Evolutionary conservation across 2,888 invertebrate species (phyloP).

Genomic region (Mesorhabditis sp.): DNA sequence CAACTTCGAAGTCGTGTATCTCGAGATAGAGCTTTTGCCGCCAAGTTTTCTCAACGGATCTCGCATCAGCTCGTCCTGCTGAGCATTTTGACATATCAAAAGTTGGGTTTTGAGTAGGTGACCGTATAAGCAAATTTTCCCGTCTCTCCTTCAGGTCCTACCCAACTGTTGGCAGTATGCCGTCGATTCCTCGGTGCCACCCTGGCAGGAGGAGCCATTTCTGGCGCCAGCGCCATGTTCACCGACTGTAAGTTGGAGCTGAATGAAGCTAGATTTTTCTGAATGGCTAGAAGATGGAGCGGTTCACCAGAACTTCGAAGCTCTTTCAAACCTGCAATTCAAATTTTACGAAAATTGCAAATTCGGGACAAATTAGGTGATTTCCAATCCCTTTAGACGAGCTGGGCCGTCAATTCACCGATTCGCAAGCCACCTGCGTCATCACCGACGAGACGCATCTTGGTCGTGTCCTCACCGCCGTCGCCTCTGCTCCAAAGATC

Average conservation of each 20-base stretch:
- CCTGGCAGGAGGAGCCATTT: conserved; percentile 35
- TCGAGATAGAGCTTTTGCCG: too few species aligned
- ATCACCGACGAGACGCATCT: conserved; percentile 28
- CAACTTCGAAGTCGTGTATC: too few species aligned
- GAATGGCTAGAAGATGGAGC: not conserved
- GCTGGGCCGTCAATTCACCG: conserved; percentile 35
- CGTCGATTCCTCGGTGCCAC: conserved; percentile 27
- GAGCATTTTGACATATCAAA: not conserved
- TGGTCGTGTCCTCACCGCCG: conserved; percentile 30
- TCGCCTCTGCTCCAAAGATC: conserved; percentile 18
- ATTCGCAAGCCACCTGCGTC: conserved; percentile 25
- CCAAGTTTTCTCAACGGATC: too few species aligned
- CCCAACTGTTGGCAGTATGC: conserved; percentile 40
- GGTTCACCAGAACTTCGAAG: too few species aligned
- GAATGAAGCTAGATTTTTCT: not conserved
- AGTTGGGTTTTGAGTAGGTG: conserved; percentile 11
- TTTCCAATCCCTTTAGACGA: conserved; percentile 24
- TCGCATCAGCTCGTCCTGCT: too few species aligned
- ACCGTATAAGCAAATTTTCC: too few species aligned
- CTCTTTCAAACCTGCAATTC: too few species aligned
- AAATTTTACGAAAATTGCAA: not conserved
- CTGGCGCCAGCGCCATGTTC: conserved; percentile 41
- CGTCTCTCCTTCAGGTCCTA: conserved; percentile 43
- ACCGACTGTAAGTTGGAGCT: conserved; percentile 33
- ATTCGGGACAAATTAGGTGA: too few species aligned